These are phyloP conservation scores for Ramphastos sulfuratus DNA, from an alignment of 2,113 vertebrate species.

Conservation along the genomic window DNA sequence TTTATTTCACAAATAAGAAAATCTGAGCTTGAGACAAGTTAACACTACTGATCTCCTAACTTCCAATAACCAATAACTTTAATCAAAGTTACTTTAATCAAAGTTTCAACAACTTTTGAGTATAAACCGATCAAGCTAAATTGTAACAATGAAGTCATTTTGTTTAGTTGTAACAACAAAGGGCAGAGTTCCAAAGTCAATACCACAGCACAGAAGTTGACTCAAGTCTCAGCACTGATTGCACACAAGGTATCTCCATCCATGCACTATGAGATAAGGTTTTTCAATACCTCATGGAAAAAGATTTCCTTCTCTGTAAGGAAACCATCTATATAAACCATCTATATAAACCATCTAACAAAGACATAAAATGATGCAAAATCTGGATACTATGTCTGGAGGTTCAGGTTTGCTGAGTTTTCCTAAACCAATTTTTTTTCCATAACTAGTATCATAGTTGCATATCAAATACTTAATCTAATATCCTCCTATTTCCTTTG, in stretches of 20 bases:
- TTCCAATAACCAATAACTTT: neutral
- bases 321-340: neutral
- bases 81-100: rapidly evolving
- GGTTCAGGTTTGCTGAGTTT: neutral
- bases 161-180: rapidly evolving
- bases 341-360: neutral
- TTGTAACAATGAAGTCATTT: neutral
- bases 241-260: neutral
- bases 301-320: neutral
- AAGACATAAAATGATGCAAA: neutral
- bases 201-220: neutral
- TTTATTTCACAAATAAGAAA: neutral
- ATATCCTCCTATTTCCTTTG: neutral
- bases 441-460: neutral
- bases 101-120: neutral
- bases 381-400: rapidly evolving
- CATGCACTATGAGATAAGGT: rapidly evolving
- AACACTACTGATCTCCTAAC: neutral
- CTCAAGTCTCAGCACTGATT: neutral
- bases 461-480: neutral
- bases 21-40: neutral
- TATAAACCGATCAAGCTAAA: neutral
- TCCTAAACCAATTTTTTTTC: neutral
- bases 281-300: neutral
- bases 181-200: neutral